Evolutionary conservation across 2,797 vertebrate species (phyloP).

Genomic region (Euthynnus affinis): DNA sequence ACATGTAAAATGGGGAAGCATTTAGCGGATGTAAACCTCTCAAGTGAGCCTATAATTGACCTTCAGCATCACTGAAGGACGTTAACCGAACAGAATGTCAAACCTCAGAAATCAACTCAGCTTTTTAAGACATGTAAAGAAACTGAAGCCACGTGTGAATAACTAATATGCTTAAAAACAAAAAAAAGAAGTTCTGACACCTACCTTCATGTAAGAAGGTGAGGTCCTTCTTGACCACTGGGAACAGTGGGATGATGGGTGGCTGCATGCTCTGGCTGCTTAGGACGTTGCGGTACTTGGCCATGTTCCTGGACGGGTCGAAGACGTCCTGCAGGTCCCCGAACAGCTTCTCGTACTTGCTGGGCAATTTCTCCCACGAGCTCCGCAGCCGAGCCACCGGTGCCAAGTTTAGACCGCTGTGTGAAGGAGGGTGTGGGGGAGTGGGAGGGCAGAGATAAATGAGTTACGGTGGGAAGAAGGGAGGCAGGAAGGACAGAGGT

Average conservation of each 20-base stretch:
- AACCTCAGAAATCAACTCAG: neutral
- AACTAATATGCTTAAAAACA: neutral
- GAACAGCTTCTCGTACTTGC: slow-evolving; percentile 97
- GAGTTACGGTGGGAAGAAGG: slow-evolving; percentile 15
- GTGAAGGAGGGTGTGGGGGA: slow-evolving; percentile 39
- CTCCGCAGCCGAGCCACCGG: slow-evolving; percentile 93
- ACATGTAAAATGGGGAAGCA: slow-evolving; percentile 44
- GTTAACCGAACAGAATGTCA: slow-evolving; percentile 8
- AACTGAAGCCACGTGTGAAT: neutral
- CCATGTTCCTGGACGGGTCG: slow-evolving; percentile 98
- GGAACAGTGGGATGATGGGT: slow-evolving; percentile 97
- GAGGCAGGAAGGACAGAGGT: neutral
- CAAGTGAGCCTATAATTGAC: slow-evolving; percentile 41
- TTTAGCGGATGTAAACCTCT: slow-evolving; percentile 63
- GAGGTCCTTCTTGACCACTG: slow-evolving; percentile 98
- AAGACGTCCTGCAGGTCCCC: slow-evolving; percentile 97
- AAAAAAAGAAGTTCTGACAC: neutral
- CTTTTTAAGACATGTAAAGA: neutral
- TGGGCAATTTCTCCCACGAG: slow-evolving; percentile 97
- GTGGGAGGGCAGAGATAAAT: slow-evolving; percentile 49
- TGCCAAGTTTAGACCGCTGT: slow-evolving; percentile 94
- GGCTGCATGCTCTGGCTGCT: slow-evolving; percentile 98
- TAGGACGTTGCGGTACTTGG: slow-evolving; percentile 97
- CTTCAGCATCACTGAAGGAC: slow-evolving; percentile 42
- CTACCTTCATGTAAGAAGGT: slow-evolving; percentile 98